These are phyloP conservation scores for Andrena hattorfiana DNA, from an alignment of 2,888 invertebrate species.

Conservation along the genomic window DNA sequence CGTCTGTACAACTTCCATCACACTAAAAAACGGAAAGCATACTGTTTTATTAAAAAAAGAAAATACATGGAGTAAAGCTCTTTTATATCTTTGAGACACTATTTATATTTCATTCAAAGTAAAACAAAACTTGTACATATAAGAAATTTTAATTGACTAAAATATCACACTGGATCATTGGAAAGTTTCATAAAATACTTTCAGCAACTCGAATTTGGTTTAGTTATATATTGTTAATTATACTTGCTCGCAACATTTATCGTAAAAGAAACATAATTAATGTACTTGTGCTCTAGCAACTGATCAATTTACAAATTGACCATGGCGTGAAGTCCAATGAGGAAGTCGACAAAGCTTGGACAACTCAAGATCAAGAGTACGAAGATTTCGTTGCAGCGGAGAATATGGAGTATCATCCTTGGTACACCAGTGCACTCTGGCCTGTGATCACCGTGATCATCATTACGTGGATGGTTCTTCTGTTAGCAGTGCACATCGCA, in stretches of 20 bases:
- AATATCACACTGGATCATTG: too few relatives aligned
- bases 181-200: too few relatives aligned
- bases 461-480: conserved; percentile 72
- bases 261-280: neutral
- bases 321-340: conserved; percentile 70
- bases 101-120: too few relatives aligned
- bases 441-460: conserved; percentile 75
- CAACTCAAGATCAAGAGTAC: conserved; percentile 77
- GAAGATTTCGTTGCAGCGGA: conserved; percentile 67
- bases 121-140: too few relatives aligned
- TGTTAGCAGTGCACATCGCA: conserved; percentile 75
- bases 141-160: too few relatives aligned
- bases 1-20: too few relatives aligned
- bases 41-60: too few relatives aligned
- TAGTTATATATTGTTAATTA: too few relatives aligned
- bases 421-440: conserved; percentile 78
- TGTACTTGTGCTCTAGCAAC: conserved; percentile 15
- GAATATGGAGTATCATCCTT: conserved; percentile 68
- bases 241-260: neutral
- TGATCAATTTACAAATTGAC: conserved; percentile 66
- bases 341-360: conserved; percentile 75
- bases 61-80: too few relatives aligned
- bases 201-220: too few relatives aligned
- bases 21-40: too few relatives aligned
- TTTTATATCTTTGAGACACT: too few relatives aligned